Conservation (phyloP, 1,140 invertebrate genomes). For the Scaptodrosophila lebanonensis region DNA sequence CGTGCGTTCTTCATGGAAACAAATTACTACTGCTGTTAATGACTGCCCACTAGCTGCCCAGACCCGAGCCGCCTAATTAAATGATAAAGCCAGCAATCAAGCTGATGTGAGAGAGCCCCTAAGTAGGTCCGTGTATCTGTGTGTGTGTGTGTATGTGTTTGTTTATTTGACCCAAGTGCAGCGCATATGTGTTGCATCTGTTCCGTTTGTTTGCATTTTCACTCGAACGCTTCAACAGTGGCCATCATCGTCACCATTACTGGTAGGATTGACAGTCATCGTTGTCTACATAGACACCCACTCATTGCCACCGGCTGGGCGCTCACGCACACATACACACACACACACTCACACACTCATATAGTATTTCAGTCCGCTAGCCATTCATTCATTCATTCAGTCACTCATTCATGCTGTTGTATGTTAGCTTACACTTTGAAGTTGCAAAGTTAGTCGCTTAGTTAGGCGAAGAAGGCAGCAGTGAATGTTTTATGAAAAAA, state of each 20-base stretch:
- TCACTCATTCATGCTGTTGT: conserved; percentile 60
- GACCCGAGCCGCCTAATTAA: conserved; percentile 33
- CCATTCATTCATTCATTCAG: conserved; percentile 33
- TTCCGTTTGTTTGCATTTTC: too few species aligned
- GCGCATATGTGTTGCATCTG: too few species aligned
- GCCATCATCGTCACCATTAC: too few species aligned
- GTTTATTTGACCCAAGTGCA: too few species aligned
- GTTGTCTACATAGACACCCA: conserved; percentile 41
- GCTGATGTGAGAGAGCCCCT: conserved; percentile 24
- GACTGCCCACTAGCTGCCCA: too few species aligned
- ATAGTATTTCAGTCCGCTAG: conserved; percentile 33
- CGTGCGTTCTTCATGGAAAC: too few species aligned
- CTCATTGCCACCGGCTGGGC: conserved; percentile 30
- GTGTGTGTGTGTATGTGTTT: too few species aligned
- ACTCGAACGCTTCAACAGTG: too few species aligned
- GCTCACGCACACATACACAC: neutral
- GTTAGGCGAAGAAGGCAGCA: conserved; percentile 38
- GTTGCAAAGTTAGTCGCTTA: conserved; percentile 54
- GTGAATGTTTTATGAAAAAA: conserved; percentile 69
- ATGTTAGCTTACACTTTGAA: conserved; percentile 60
- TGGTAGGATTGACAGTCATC: too few species aligned
- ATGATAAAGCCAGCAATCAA: conserved; percentile 50
- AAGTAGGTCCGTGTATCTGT: too few species aligned
- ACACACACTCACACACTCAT: conserved; percentile 41
- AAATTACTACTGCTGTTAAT: too few species aligned